Evolutionary conservation across 1,140 invertebrate species (phyloP), one percentile per base, ranked within the genome.

Genomic region (Penaeus chinensis): DNA sequence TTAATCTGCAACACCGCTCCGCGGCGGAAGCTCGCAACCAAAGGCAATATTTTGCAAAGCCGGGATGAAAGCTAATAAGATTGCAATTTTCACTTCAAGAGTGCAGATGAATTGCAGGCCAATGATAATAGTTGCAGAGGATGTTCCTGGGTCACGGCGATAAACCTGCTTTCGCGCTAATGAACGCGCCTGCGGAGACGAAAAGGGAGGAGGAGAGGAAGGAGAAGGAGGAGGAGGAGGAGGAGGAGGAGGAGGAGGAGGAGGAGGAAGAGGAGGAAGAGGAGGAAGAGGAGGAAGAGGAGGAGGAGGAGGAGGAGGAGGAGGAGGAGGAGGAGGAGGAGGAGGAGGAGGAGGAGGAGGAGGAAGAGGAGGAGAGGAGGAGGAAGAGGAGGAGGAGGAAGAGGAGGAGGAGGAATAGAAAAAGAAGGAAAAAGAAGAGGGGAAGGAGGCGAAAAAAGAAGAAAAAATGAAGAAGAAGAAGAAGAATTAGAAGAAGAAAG

Each of bases 261-360:
- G 42, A 78, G 1, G 4, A 78, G 20, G 20, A 42, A 3, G n/a
- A 78, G 20, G 4, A 47, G 2, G 0, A 78, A 32, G 37, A 78
- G 20, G n/a, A 78, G 19, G 42, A 78, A 3, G 42, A 78, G 27
- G n/a, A 37, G 18, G n/a, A 32, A 3, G 47, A 37, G 20, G 37
- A 78, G 27, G n/a, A 78, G 20, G 4, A 47, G 76, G 0, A 32
- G 42, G 18, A 78, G 76, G 47, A 78, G 42, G 47, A 47, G 76
- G 4, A 78, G 42, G 2, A 78, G 27, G n/a, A 78, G 3, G 3
- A 47, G 42, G 22, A 37, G 20, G 19, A 37, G 37, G 37, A 77
- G 76, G n/a, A 78, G 76, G n/a, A 78, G 27, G 37, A 78, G 42
- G 1, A 78, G 76, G n/a, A 78, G 76, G n/a, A 78, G 76, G n/a